These are phyloP conservation scores for Eucidaris tribuloides DNA, from an alignment of 35 echinoderm and acorn worm species.

Conservation along the genomic window DNA sequence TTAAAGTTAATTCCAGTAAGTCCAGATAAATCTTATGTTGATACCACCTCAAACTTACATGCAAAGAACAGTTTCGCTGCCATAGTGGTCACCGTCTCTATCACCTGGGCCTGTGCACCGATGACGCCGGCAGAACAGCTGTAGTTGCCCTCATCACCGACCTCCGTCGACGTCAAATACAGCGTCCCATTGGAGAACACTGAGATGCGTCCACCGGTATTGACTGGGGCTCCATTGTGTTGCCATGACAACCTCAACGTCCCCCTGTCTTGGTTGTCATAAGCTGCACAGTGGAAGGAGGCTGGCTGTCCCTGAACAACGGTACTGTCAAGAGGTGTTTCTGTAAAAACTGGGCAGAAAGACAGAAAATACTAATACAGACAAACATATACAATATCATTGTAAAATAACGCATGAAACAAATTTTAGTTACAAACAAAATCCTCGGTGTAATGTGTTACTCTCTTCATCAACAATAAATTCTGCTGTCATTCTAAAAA, in stretches of 20 bases:
- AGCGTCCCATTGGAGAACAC: constrained; percentile 79
- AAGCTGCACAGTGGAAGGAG: constrained; percentile 65
- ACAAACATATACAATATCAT: too few relatives aligned
- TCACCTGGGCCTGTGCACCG: not conserved
- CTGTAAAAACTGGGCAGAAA: constrained; percentile 85
- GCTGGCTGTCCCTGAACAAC: constrained; percentile 57
- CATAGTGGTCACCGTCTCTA: constrained; percentile 49
- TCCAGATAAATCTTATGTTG: too few relatives aligned
- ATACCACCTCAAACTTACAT: too few relatives aligned
- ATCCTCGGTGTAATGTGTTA: too few relatives aligned
- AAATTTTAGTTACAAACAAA: too few relatives aligned
- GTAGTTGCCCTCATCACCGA: constrained; percentile 74
- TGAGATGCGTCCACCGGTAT: not conserved
- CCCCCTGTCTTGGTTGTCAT: constrained; percentile 31
- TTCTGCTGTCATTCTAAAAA: too few relatives aligned
- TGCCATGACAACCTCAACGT: constrained; percentile 63
- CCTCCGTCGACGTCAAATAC: constrained; percentile 40
- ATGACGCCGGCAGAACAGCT: constrained; percentile 55
- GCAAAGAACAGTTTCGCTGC: constrained; percentile 85
- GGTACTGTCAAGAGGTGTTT: constrained; percentile 56
- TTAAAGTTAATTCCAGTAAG: too few relatives aligned
- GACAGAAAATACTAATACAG: too few relatives aligned
- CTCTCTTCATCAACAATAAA: too few relatives aligned
- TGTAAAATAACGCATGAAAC: too few relatives aligned
- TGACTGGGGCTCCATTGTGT: constrained; percentile 40